These are phyloP conservation scores for Catharus ustulatus DNA, from an alignment of 2,797 vertebrate species.

Conservation along the genomic window DNA sequence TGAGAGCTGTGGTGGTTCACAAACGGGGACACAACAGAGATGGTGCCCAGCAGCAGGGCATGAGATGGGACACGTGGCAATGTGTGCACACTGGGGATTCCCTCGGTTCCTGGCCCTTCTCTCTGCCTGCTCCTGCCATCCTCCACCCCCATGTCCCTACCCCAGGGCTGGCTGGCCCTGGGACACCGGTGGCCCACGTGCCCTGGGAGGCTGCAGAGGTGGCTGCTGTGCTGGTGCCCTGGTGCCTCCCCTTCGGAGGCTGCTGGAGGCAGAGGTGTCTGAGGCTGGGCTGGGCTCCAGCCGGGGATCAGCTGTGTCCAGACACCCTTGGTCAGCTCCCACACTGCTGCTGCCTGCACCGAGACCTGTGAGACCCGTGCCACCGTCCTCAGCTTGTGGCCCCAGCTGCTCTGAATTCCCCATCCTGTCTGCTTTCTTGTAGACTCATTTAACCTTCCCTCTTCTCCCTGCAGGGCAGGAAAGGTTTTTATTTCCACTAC, in stretches of 20 bases:
- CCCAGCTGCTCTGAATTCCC: background rate
- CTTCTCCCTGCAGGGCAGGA: slow-evolving; percentile 76
- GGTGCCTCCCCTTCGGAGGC: background rate
- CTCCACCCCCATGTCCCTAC: rapidly evolving
- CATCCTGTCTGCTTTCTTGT: background rate
- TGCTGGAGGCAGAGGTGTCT: background rate
- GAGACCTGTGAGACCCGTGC: rapidly evolving
- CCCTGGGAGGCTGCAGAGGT: background rate
- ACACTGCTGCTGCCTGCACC: rapidly evolving
- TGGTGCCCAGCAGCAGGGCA: background rate
- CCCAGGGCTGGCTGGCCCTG: background rate
- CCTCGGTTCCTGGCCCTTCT: background rate
- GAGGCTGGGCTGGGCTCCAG: background rate
- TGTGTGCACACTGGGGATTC: background rate
- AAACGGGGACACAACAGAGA: rapidly evolving
- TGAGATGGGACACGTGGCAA: rapidly evolving
- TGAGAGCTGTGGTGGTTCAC: background rate
- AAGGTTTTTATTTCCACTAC: slow-evolving; percentile 88
- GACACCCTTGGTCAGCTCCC: background rate
- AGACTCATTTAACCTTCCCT: background rate
- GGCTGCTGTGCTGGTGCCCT: rapidly evolving
- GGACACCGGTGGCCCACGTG: rapidly evolving
- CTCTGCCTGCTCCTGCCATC: background rate
- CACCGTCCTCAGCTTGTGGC: background rate
- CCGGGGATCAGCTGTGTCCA: background rate